A percentile compares a stretch with the other conserved stretches of the same genome.
These are phyloP conservation scores for Seira sanloemensis DNA, from an alignment of 2,888 invertebrate genomes.

Conservation along the genomic window DNA sequence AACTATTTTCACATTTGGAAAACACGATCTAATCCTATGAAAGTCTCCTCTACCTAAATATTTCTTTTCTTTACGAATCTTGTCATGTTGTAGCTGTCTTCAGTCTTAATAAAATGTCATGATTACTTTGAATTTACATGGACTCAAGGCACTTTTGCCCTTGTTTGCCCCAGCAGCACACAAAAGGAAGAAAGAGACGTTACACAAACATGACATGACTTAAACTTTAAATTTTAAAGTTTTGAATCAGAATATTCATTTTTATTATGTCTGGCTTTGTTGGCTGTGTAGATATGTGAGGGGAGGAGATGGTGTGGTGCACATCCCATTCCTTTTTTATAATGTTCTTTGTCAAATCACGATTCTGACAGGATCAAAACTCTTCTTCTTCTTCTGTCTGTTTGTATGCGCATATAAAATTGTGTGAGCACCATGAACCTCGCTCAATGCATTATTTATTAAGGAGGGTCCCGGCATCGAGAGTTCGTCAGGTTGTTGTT, in stretches of 20 bases:
- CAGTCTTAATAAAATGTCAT: too few relatives aligned
- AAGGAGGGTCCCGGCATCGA: slow-evolving; percentile 48
- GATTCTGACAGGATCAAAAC: too few relatives aligned
- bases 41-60: neutral
- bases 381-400: neutral
- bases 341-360: neutral
- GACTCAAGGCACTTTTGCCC: too few relatives aligned
- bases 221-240: too few relatives aligned
- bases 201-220: too few relatives aligned
- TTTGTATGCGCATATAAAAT: neutral
- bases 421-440: slow-evolving; percentile 16
- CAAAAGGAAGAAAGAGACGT: too few relatives aligned
- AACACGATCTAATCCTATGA: too few relatives aligned
- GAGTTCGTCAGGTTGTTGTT: slow-evolving; percentile 3
- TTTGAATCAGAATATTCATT: too few relatives aligned
- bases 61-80: too few relatives aligned
- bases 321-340: neutral
- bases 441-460: slow-evolving; percentile 59
- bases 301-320: neutral
- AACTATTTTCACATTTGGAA: neutral
- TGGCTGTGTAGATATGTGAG: neutral
- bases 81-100: too few relatives aligned
- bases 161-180: too few relatives aligned
- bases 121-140: too few relatives aligned
- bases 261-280: neutral